phyloP scores from a whole-genome alignment of 2,888 invertebrate genomes.

The Perithous albicinctus region DNA sequence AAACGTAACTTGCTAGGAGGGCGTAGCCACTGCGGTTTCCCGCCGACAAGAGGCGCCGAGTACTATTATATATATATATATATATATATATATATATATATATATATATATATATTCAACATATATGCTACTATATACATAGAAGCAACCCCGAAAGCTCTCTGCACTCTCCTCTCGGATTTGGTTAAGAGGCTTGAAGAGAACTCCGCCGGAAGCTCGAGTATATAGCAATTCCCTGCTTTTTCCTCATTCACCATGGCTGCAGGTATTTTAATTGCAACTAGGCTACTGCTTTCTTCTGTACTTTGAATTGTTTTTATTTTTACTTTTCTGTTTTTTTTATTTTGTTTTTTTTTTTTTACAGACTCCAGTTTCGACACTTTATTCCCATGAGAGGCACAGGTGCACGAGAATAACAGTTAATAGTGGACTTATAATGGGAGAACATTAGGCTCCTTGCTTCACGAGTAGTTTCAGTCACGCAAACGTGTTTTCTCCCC shows the following conservation, averaged over 20 bases:
- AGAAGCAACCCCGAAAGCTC: slow-evolving; percentile 27
- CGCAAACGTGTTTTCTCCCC: slow-evolving; percentile 24
- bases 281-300: not conserved
- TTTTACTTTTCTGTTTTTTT: not conserved
- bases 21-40: slow-evolving; percentile 60
- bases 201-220: slow-evolving; percentile 12
- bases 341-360: not conserved
- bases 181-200: slow-evolving; percentile 29
- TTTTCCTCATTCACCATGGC: slow-evolving; percentile 4
- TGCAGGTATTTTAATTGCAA: slow-evolving; percentile 10
- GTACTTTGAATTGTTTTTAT: not conserved
- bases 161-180: slow-evolving; percentile 28
- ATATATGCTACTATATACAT: slow-evolving; percentile 5
- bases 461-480: slow-evolving; percentile 41
- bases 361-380: not conserved
- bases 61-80: slow-evolving; percentile 23
- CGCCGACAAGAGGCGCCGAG: slow-evolving; percentile 37
- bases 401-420: slow-evolving; percentile 11
- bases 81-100: slow-evolving; percentile 17
- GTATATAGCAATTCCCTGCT: not conserved
- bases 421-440: slow-evolving; percentile 26
- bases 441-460: slow-evolving; percentile 34
- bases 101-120: slow-evolving; percentile 1
- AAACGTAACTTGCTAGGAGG: slow-evolving; percentile 45
- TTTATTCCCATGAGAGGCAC: not conserved